Evolutionary conservation across 2,888 invertebrate genomes (phyloP).

Genomic region (Eupelmus urozonus): DNA sequence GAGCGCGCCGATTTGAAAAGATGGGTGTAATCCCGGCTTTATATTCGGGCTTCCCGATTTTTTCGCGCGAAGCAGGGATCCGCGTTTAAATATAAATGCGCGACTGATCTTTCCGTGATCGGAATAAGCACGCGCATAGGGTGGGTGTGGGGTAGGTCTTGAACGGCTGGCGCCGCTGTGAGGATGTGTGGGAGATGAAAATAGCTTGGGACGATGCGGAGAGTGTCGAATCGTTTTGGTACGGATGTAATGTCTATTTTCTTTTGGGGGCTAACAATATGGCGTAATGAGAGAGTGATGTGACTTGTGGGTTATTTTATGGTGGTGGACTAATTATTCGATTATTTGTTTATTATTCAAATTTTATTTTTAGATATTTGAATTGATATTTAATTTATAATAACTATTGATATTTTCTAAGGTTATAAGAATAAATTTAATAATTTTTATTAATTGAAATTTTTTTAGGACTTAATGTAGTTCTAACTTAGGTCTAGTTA

Average conservation of each 20-base stretch:
- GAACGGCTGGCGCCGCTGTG: background rate
- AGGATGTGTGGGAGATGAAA: background rate
- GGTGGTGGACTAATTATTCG: no score
- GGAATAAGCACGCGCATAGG: background rate
- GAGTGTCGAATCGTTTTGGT: background rate
- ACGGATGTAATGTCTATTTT: background rate
- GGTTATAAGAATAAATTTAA: no score
- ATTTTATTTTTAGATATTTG: no score
- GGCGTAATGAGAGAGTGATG: no score
- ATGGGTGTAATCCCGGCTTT: background rate
- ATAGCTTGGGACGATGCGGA: background rate
- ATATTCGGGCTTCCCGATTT: background rate
- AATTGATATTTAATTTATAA: no score
- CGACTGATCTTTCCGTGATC: background rate
- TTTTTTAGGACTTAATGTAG: no score
- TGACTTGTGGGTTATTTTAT: no score
- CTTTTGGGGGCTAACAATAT: no score
- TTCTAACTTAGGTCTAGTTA: no score
- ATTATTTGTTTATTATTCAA: no score
- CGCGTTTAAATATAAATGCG: background rate
- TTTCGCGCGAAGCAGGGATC: background rate
- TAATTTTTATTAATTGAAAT: no score
- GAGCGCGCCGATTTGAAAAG: background rate
- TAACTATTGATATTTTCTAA: no score
- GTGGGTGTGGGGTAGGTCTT: background rate